Conservation (phyloP, 2,888 invertebrate species). For the Chymomyza procnemis region DNA sequence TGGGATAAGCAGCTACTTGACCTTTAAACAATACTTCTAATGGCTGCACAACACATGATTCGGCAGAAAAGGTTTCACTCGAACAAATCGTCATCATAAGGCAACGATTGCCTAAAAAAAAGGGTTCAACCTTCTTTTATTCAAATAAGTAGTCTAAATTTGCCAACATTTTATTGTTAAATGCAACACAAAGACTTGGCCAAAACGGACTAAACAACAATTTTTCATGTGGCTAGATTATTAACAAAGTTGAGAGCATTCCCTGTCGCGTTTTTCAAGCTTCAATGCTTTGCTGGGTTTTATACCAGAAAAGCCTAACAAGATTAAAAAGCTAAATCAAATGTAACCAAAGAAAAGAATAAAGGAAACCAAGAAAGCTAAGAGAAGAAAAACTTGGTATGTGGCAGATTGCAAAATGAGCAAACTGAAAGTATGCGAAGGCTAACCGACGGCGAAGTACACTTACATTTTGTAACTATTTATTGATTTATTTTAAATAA, state of each 20-base stretch:
- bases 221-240: conserved; percentile 40
- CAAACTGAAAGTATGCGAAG: too few relatives aligned
- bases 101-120: conserved; percentile 9
- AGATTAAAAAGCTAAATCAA: conserved; percentile 48
- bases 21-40: conserved; percentile 4
- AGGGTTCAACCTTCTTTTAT: background rate
- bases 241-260: background rate
- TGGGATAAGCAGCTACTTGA: conserved; percentile 20
- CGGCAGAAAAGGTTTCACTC: conserved; percentile 40
- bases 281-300: conserved; percentile 14
- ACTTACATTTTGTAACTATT: too few relatives aligned
- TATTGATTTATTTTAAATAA: too few relatives aligned
- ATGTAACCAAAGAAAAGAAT: conserved; percentile 55
- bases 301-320: conserved; percentile 15
- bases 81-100: conserved; percentile 38
- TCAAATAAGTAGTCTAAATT: background rate
- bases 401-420: too few relatives aligned
- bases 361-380: conserved; percentile 38
- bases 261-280: background rate
- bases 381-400: background rate
- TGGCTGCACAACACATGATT: conserved; percentile 32
- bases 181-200: conserved; percentile 19
- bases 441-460: too few relatives aligned
- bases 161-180: background rate
- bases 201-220: conserved; percentile 8